Evolutionary conservation across 2,888 invertebrate genomes (phyloP).

Genomic region (Zygaena filipendulae): DNA sequence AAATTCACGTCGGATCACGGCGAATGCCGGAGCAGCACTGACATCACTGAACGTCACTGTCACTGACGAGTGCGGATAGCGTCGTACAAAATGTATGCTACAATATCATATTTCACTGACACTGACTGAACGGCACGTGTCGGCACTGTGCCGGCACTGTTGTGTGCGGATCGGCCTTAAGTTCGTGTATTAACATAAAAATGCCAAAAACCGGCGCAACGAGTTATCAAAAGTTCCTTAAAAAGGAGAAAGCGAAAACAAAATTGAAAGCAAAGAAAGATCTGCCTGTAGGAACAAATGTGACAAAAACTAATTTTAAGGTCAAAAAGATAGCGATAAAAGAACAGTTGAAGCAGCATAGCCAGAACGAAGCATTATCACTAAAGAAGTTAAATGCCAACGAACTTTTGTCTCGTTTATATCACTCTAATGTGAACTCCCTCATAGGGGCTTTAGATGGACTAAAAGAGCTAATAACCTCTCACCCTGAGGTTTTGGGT

Average conservation of each 20-base stretch:
- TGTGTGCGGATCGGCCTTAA: too few species aligned
- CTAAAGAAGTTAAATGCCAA: constrained; percentile 75
- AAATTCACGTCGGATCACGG: too few species aligned
- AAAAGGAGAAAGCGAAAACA: constrained; percentile 89
- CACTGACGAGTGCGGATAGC: too few species aligned
- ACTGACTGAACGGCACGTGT: too few species aligned
- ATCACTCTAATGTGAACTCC: constrained; percentile 79
- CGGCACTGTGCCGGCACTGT: too few species aligned
- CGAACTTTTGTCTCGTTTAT: constrained; percentile 76
- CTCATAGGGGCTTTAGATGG: constrained; percentile 74
- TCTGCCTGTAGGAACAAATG: constrained; percentile 88
- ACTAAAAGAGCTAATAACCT: constrained; percentile 61
- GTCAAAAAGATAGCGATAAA: constrained; percentile 86
- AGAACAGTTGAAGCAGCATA: constrained; percentile 75
- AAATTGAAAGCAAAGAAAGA: constrained; percentile 85
- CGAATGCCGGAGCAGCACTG: too few species aligned
- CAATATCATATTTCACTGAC: too few species aligned
- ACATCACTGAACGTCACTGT: too few species aligned
- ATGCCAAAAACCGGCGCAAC: constrained; percentile 63
- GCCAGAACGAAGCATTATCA: constrained; percentile 67
- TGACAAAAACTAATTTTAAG: constrained; percentile 90
- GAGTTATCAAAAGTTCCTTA: constrained; percentile 78
- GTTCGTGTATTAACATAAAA: too few species aligned
- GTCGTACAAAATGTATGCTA: too few species aligned
- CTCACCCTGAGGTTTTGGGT: constrained; percentile 43